Percentiles rank a stretch among this genome's conserved stretches.
phyloP scores from a whole-genome alignment of 2,797 vertebrate species.

The Sylvilagus floridanus region DNA sequence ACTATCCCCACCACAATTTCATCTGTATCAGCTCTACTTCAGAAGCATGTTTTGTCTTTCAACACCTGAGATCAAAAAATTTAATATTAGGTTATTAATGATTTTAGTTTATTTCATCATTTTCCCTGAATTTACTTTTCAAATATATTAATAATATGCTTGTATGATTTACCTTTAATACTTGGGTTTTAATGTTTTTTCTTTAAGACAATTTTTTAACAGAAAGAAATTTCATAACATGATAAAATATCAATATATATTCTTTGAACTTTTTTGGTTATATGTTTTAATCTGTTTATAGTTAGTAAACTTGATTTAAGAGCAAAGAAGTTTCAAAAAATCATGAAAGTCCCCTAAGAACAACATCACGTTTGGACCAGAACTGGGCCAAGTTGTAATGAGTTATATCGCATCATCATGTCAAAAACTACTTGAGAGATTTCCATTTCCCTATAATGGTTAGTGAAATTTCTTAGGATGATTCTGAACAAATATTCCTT shows the following conservation, averaged over 20 bases:
- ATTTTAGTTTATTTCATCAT: constrained; percentile 11
- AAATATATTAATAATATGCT: neutral
- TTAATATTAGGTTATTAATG: neutral
- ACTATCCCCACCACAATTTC: neutral
- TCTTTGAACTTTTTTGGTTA: constrained; percentile 59
- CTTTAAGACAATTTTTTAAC: neutral
- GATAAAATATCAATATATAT: constrained; percentile 57
- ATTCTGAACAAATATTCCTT: neutral
- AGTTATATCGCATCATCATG: neutral
- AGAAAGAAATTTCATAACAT: neutral
- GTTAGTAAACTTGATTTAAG: constrained; percentile 72
- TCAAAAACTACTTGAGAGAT: neutral
- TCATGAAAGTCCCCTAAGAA: neutral
- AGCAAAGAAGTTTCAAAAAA: constrained; percentile 75
- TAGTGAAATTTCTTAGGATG: neutral
- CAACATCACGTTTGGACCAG: neutral
- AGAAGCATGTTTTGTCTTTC: constrained; percentile 19
- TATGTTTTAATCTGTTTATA: constrained; percentile 78
- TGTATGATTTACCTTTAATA: neutral
- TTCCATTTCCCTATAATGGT: neutral
- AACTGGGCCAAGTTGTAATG: neutral
- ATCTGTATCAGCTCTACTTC: neutral
- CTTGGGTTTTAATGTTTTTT: neutral
- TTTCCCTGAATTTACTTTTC: constrained; percentile 16
- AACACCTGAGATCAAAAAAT: neutral